Base-by-base conservation (phyloP, 2,113 vertebrate genomes). In the Stomatorhinus ivindoensis region DNA sequence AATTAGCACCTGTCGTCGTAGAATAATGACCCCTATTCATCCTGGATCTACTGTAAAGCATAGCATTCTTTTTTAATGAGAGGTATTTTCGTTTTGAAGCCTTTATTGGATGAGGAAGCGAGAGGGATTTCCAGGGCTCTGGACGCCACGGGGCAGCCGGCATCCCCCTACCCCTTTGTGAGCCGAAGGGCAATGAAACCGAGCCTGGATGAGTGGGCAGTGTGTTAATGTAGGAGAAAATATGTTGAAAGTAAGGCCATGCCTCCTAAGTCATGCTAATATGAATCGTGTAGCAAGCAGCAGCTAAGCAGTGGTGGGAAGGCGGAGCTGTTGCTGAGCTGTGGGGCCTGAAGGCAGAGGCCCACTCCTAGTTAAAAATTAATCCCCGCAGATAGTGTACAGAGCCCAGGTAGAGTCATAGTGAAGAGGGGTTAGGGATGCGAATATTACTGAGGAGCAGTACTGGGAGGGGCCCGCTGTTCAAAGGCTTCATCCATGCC, bases 181-280 rank as follows among this genome's bases (percentile, higher is more conserved):
- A 83, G 92, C 83, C 91, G 84, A 88, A 91, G 86, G 92, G 90
- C 89, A 90, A 51, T 10, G 47, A 89, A 93, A 92, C 93, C 95
- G 95, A 96, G 95, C 93, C 94, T 89, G 89, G 94, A 90, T 95
- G 94, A 94, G 92, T 91, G 92, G 93, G 93, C 94, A 93, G 93
- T 95, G 92, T 92, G 94, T 94, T 94, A 95, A 93, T 95, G 94
- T 47, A 90, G 94, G 95, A 94, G 95, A 96, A 95, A 96, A 95
- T 95, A 95, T 94, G 95, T 94, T 93, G 93, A 93, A 92, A 92
- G 93, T 91, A 93, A 94, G 93, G 92, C 93, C 93, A 80, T 91
- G 93, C 95, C 95, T 95, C 95, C 95, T 95, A 93, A 95, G 95
- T 94, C 93, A 93, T 92, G 91, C 92, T 92, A 92, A 93, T 94